Conservation (phyloP, 2,113 vertebrate genomes). For the Andinoacara biseriatus region DNA sequence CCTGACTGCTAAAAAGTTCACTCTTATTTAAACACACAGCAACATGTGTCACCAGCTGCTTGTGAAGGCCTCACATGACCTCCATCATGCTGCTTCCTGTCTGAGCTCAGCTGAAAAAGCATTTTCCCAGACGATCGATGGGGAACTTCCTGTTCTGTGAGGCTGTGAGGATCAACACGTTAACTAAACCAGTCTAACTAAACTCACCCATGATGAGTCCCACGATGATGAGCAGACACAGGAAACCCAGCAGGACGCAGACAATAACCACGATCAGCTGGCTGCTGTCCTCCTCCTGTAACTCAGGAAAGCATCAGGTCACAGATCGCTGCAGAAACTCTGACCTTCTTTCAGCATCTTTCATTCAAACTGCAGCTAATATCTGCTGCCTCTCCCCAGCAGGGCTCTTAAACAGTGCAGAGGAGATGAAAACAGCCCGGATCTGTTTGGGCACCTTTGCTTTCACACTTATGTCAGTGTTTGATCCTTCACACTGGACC, state of each 20-base stretch:
- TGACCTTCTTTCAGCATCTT: no score
- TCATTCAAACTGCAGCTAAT: no score
- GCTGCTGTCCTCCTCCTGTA: background rate
- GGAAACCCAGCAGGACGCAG: background rate
- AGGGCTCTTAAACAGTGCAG: no score
- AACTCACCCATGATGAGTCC: slow-evolving; percentile 11
- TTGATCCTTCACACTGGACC: background rate
- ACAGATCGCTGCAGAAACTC: no score
- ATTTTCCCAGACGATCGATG: background rate
- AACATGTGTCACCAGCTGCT: no score
- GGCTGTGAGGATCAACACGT: background rate
- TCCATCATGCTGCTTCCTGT: background rate
- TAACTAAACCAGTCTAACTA: background rate
- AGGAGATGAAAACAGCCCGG: background rate
- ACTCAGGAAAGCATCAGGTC: background rate
- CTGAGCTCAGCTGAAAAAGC: background rate
- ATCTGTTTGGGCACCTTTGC: background rate
- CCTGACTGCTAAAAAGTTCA: background rate
- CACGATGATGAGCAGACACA: background rate
- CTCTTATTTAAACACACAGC: background rate
- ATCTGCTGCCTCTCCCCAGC: no score
- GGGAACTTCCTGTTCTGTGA: background rate
- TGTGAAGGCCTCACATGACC: background rate
- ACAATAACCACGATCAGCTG: background rate
- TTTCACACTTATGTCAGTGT: background rate